Conservation (phyloP, 53 echinoderm and acorn worm genomes). For the Holothuria scabra region DNA sequence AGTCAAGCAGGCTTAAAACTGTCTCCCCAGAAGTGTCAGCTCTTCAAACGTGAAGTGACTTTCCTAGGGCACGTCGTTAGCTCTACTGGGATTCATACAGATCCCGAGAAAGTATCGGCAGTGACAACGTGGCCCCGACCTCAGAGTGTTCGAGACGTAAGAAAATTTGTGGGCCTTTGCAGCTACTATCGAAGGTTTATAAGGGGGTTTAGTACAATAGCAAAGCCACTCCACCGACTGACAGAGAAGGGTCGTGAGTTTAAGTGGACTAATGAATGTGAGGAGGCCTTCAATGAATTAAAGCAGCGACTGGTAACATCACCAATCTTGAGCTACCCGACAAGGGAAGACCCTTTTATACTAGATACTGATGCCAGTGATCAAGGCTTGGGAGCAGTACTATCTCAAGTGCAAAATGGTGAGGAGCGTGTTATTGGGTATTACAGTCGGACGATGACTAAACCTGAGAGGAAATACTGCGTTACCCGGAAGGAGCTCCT, state of each 20-base stretch:
- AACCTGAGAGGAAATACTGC: constrained; percentile 11
- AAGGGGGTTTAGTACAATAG: too few relatives aligned
- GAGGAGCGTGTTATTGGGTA: constrained; percentile 6
- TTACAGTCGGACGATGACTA: constrained; percentile 18
- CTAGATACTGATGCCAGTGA: constrained; percentile 20
- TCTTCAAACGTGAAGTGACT: neutral
- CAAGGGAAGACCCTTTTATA: constrained; percentile 7
- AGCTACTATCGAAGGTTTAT: too few relatives aligned
- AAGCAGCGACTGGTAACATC: constrained; percentile 3
- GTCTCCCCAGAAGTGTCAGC: constrained; percentile 25
- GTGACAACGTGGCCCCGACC: constrained; percentile 20
- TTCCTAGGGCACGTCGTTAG: constrained; percentile 19
- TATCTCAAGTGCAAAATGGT: constrained; percentile 9
- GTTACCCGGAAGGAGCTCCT: constrained; percentile 18
- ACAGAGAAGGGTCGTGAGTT: constrained; percentile 8
- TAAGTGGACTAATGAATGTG: constrained; percentile 7
- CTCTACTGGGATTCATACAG: neutral
- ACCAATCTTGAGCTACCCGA: constrained; percentile 22
- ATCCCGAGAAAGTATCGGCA: constrained; percentile 10
- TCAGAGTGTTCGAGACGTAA: constrained; percentile 18
- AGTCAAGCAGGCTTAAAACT: constrained; percentile 4
- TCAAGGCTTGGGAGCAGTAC: constrained; percentile 8
- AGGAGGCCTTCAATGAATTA: constrained; percentile 14
- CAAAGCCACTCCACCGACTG: too few relatives aligned
- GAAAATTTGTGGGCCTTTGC: constrained; percentile 22